These are phyloP conservation scores for Cremastinae sp. DNA, from an alignment of 2,888 invertebrate species.

Conservation along the genomic window DNA sequence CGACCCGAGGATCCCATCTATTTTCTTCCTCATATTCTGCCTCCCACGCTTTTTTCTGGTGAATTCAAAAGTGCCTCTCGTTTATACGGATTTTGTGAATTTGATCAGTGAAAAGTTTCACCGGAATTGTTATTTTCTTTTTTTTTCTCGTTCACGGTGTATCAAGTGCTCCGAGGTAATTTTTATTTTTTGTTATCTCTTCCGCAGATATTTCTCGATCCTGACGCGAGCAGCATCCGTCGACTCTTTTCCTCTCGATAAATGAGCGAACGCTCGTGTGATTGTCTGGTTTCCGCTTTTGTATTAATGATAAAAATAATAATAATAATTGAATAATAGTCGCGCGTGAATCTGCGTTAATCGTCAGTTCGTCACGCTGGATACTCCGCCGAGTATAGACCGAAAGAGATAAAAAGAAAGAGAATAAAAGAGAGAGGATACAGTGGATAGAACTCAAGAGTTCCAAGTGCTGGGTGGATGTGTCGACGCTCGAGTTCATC, in stretches of 20 bases:
- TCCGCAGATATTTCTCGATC: not conserved
- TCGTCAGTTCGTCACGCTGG: conserved; percentile 13
- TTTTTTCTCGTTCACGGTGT: conserved; percentile 15
- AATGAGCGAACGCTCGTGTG: not conserved
- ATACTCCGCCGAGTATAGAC: conserved; percentile 37
- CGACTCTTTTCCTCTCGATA: too few relatives aligned
- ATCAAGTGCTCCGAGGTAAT: conserved; percentile 8
- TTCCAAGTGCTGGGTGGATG: conserved; percentile 43
- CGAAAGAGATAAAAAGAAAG: conserved; percentile 15
- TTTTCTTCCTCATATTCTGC: not conserved
- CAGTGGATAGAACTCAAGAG: conserved; percentile 36
- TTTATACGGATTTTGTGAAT: conserved; percentile 1
- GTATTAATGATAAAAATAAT: not conserved
- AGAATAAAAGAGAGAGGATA: not conserved
- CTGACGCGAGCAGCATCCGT: not conserved
- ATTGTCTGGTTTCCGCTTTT: not conserved
- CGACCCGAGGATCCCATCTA: too few relatives aligned
- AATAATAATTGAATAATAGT: not conserved
- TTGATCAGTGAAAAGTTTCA: conserved; percentile 6
- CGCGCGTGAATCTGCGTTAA: conserved; percentile 31
- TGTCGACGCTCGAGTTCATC: conserved; percentile 40
- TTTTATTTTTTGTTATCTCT: conserved; percentile 1
- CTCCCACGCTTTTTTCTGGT: not conserved
- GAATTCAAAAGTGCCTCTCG: conserved; percentile 9
- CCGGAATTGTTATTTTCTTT: not conserved